These are phyloP conservation scores for Rachycentron canadum DNA, from an alignment of 2,797 vertebrate species.

Conservation along the genomic window DNA sequence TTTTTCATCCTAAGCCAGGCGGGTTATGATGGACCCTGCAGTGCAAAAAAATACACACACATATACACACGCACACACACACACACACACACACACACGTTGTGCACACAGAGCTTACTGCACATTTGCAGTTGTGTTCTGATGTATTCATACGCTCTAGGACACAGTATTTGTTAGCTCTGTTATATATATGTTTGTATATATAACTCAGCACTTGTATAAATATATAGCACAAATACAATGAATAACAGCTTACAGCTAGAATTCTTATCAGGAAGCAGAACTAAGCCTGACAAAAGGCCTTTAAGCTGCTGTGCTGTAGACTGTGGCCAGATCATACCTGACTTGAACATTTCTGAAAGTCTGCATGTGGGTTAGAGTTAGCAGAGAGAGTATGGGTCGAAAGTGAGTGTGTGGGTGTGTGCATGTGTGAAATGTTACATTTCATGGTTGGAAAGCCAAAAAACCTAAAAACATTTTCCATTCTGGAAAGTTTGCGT, in stretches of 20 bases:
- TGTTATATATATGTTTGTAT: constrained; percentile 5
- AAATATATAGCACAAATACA: not conserved
- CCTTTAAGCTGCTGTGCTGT: not conserved
- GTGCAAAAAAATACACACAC: constrained; percentile 11
- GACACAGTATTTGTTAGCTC: constrained; percentile 17
- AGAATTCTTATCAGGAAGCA: constrained; percentile 1
- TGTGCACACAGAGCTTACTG: constrained; percentile 8
- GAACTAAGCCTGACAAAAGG: not conserved
- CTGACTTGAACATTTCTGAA: not conserved
- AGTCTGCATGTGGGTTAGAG: not conserved
- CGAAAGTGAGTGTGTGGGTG: not conserved
- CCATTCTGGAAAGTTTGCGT: not conserved
- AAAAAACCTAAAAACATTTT: not conserved
- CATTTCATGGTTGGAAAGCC: not conserved
- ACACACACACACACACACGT: constrained; percentile 19
- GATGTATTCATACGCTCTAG: constrained; percentile 20
- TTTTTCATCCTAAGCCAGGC: constrained; percentile 53
- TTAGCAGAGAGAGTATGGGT: no score
- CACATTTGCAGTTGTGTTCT: not conserved
- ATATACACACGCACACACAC: constrained; percentile 1
- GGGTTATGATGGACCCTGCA: constrained; percentile 20
- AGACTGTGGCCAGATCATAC: not conserved
- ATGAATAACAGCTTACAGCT: not conserved
- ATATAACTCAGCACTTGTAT: not conserved
- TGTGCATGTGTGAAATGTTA: not conserved